phyloP scores from a whole-genome alignment of 2,113 vertebrate species.

The Coreoperca whiteheadi region DNA sequence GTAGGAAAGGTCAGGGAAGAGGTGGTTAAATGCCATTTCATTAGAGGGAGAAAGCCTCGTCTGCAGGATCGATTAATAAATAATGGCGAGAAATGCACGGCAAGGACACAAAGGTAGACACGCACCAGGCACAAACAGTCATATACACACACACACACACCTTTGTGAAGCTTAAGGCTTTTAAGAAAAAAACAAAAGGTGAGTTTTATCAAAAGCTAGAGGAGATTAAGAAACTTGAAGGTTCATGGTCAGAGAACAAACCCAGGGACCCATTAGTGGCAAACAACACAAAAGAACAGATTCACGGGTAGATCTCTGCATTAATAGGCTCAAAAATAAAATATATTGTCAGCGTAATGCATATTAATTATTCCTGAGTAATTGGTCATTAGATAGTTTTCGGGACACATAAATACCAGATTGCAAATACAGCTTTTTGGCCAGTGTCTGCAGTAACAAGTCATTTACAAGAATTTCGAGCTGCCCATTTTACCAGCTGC shows the following conservation, averaged over 20 bases:
- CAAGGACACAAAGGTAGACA: constrained; percentile 11
- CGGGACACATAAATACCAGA: not conserved
- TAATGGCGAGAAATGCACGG: constrained; percentile 54
- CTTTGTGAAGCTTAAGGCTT: not conserved
- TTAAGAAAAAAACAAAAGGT: not conserved
- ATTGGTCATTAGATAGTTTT: not conserved
- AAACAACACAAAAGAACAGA: constrained; percentile 6
- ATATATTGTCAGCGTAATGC: not conserved
- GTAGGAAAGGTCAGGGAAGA: constrained; percentile 80
- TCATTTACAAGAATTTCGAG: not conserved
- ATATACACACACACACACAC: not conserved
- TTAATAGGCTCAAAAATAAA: constrained; percentile 11
- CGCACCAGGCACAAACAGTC: too few relatives aligned
- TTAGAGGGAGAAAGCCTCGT: constrained; percentile 67
- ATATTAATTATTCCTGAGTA: not conserved
- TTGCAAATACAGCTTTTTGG: not conserved
- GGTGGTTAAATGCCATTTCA: constrained; percentile 83
- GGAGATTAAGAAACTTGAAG: not conserved
- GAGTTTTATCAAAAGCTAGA: not conserved
- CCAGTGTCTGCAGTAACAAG: not conserved
- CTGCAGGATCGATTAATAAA: constrained; percentile 70
- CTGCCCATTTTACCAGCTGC: not conserved
- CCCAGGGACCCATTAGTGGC: not conserved
- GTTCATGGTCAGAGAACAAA: constrained; percentile 2
- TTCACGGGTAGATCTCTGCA: not conserved